A percentile compares a stretch with the other conserved stretches of the same genome.
phyloP scores from a whole-genome alignment of 2,797 vertebrate genomes.

The Uromys caudimaculatus region DNA sequence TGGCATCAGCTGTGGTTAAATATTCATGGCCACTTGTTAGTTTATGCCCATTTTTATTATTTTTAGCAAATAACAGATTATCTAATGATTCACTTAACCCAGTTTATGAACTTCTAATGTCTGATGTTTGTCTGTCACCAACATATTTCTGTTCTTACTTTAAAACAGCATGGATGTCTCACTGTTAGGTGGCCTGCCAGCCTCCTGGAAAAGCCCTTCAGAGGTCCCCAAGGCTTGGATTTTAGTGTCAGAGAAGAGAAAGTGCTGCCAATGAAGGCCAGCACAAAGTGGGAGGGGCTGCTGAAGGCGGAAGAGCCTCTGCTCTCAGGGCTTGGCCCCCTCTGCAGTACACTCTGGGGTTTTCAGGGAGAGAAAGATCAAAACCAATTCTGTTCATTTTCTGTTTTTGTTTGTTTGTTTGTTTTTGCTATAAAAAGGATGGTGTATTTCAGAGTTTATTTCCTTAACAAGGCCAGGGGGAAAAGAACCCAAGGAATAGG shows the following conservation, averaged over 20 bases:
- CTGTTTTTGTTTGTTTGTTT: background rate
- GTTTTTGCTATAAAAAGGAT: background rate
- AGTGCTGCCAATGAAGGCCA: background rate
- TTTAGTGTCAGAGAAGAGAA: background rate
- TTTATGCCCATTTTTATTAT: slow-evolving; percentile 78
- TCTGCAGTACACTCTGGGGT: background rate
- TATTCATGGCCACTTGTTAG: slow-evolving; percentile 77
- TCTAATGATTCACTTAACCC: slow-evolving; percentile 79
- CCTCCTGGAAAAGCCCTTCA: background rate
- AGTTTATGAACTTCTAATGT: slow-evolving; percentile 58
- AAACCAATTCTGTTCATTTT: background rate
- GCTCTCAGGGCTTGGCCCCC: background rate
- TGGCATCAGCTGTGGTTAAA: slow-evolving; percentile 69
- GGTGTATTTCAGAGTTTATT: background rate
- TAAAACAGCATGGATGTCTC: slow-evolving; percentile 23
- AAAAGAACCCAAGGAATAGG: background rate
- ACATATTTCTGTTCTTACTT: background rate
- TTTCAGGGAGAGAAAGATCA: background rate
- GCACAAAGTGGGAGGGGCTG: background rate
- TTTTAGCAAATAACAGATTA: slow-evolving; percentile 78
- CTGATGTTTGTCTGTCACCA: slow-evolving; percentile 58
- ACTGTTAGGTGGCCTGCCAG: background rate
- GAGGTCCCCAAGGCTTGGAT: background rate
- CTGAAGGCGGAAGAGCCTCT: background rate
- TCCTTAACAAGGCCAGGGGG: slow-evolving; percentile 9